phyloP scores from a whole-genome alignment of 2,113 vertebrate species.

The Cnemophilus loriae region DNA sequence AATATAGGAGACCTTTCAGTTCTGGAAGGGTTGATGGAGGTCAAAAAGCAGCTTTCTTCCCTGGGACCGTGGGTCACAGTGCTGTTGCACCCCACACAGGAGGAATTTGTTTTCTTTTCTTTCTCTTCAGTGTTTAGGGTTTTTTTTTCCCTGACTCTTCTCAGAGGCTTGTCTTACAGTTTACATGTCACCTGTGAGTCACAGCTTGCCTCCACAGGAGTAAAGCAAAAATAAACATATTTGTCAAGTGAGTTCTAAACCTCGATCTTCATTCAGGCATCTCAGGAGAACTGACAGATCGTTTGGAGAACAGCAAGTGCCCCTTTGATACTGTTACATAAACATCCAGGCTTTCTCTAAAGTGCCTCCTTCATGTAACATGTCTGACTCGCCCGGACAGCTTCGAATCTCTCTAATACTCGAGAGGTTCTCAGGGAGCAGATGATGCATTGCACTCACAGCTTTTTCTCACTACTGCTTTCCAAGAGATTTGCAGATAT shows the following conservation, averaged over 20 bases:
- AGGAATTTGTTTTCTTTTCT: not conserved
- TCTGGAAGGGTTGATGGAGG: not conserved
- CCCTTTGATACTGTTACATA: not conserved
- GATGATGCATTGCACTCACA: not conserved
- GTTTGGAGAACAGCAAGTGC: fast-evolving
- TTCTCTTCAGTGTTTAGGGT: fast-evolving
- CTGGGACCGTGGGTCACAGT: not conserved
- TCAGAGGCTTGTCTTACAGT: not conserved
- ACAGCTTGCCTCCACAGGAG: not conserved
- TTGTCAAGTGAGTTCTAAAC: not conserved
- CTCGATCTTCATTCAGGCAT: not conserved
- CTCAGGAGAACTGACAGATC: not conserved
- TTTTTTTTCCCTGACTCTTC: not conserved
- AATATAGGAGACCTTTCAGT: not conserved
- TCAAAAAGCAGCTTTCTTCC: not conserved
- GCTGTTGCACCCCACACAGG: not conserved
- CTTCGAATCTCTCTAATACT: not conserved
- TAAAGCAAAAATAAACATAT: not conserved
- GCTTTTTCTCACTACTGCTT: not conserved
- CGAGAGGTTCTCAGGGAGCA: not conserved
- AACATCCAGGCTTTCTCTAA: not conserved
- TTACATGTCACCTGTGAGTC: not conserved
- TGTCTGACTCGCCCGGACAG: not conserved
- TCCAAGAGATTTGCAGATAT: not conserved
- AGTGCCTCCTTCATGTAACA: not conserved